Base-by-base conservation (phyloP, 2,888 invertebrate species). In the Portevinia maculata region DNA sequence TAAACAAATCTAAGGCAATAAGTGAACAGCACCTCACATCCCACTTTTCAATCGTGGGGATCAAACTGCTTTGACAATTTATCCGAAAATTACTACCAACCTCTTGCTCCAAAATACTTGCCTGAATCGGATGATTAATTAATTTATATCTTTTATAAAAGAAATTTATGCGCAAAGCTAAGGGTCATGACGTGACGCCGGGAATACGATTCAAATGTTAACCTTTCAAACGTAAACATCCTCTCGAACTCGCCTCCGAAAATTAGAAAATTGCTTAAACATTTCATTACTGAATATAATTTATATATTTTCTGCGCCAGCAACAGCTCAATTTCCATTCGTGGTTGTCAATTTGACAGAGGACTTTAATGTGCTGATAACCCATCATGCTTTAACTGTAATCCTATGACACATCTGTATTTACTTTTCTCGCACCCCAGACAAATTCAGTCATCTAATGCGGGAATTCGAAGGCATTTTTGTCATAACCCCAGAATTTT, bases 401-500 rank as follows among this genome's bases (percentile, higher is more conserved):
- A 81, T 70, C 52, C 74, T 67, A 19, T 17, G 8, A 59, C 52
- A 60, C 21, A 37, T 64, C 17, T 34, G 17, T 57, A 52, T 39
- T 41, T 30, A 15, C 50, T 46, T 53, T 3, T 39, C 53, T 55
- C 64, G 32, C 44, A 11, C 34, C 57, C 17, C 41, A 48, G 24
- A 39, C 39, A 62, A 62, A 52, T 1, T 11, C 17, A 17, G 8
- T 53, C 46, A 55, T 55, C 48, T 32, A 34, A 24, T 70, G 59
- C 44, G 19, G 39, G 55, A 65, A 71, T 65, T 37, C 32, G 37
- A 81, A 53, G 59, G 41, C 75, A 76, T 81, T 65, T 75, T 65
- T 70, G n/a, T n/a, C 59, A 60, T 70, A 76, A 81, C 62, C 50
- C 28, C 37, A 28, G 65, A 48, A 76, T 65, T 70, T 71, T 75